phyloP scores from a whole-genome alignment of 2,888 invertebrate genomes.

The Eucriotettix oculatus region DNA sequence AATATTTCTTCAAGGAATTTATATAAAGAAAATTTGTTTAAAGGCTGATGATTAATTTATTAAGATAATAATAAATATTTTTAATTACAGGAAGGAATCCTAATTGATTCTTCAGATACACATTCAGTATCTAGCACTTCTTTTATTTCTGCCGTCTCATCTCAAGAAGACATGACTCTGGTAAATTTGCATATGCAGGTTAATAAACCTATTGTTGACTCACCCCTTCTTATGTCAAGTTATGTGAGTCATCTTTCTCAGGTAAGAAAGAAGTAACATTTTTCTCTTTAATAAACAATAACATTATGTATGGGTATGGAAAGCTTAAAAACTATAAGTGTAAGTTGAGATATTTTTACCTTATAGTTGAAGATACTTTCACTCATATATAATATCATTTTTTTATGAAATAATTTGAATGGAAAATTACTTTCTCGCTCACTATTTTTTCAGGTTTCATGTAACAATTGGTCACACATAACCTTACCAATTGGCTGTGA shows the following conservation, averaged over 20 bases:
- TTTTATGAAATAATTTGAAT: background rate
- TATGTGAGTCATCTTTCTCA: conserved; percentile 86
- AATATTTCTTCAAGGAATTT: too few species aligned
- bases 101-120: conserved; percentile 48
- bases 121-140: conserved; percentile 70
- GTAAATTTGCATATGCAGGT: conserved; percentile 91
- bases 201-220: conserved; percentile 79
- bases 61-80: too few species aligned
- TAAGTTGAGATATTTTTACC: background rate
- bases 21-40: too few species aligned
- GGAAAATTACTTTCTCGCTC: background rate
- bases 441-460: conserved; percentile 29
- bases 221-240: conserved; percentile 85
- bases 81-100: conserved; percentile 14
- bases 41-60: too few species aligned
- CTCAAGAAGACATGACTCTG: conserved; percentile 79
- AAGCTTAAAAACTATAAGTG: background rate
- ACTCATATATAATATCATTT: background rate
- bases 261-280: conserved; percentile 26
- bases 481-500: conserved; percentile 55
- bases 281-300: background rate
- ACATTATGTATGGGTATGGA: background rate
- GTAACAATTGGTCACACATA: conserved; percentile 52
- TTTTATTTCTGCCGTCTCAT: conserved; percentile 79
- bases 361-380: background rate